Conservation (phyloP, 64 coral and sea anemone species). For the Platygyra sinensis region DNA sequence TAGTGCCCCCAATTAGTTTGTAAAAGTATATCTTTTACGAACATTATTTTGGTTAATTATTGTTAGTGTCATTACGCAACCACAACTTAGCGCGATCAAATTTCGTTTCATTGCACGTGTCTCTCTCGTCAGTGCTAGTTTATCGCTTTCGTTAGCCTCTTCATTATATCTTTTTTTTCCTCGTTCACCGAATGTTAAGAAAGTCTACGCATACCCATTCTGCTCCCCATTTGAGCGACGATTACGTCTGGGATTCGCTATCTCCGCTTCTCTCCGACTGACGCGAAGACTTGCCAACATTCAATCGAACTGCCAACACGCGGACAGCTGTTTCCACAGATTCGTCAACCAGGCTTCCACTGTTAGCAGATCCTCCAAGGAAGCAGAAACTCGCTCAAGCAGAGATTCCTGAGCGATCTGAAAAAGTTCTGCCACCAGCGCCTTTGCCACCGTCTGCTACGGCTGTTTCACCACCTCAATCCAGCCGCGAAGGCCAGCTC, state of each 20-base stretch:
- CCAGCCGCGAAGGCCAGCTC: neutral
- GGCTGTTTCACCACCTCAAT: neutral
- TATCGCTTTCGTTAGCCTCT: too few species aligned
- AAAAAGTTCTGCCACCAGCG: neutral
- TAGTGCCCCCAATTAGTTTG: too few species aligned
- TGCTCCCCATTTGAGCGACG: neutral
- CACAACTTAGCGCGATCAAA: neutral
- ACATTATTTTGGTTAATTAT: neutral
- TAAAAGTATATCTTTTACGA: too few species aligned
- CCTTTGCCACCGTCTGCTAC: neutral
- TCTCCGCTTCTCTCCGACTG: neutral
- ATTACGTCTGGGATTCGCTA: neutral
- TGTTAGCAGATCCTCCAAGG: neutral
- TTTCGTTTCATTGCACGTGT: neutral
- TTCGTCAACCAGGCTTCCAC: neutral
- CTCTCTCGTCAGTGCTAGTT: neutral
- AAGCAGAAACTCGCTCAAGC: neutral
- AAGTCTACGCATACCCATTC: neutral
- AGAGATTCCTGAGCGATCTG: neutral
- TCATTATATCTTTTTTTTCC: neutral
- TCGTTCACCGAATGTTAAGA: neutral
- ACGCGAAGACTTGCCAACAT: neutral
- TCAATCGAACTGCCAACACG: neutral
- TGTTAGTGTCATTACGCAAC: neutral
- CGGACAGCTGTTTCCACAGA: neutral